Conservation (phyloP, 2,888 invertebrate genomes). For the Hanleya hanleyi region DNA sequence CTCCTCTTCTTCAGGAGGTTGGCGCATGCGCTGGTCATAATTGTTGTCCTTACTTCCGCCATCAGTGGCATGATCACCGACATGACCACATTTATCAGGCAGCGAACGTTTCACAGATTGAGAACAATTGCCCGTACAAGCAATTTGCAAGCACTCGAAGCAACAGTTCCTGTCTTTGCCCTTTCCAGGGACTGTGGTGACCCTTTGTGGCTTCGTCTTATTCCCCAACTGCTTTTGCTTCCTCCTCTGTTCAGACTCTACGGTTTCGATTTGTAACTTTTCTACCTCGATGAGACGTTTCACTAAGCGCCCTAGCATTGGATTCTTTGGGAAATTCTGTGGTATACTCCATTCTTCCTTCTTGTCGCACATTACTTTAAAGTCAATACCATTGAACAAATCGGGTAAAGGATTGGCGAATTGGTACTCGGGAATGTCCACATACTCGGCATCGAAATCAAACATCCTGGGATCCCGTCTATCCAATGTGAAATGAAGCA, state of each 20-base stretch:
- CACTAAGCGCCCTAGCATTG: not conserved
- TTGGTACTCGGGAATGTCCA: slow-evolving; percentile 54
- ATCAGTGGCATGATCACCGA: not conserved
- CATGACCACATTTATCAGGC: not conserved
- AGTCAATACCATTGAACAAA: slow-evolving; percentile 47
- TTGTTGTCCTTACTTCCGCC: slow-evolving; percentile 35
- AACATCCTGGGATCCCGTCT: slow-evolving; percentile 57
- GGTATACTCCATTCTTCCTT: slow-evolving; percentile 53
- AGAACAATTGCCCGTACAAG: slow-evolving; percentile 65
- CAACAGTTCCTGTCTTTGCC: slow-evolving; percentile 58
- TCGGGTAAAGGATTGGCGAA: slow-evolving; percentile 55
- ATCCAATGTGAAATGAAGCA: slow-evolving; percentile 55
- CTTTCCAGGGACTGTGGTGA: not conserved
- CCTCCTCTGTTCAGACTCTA: slow-evolving; percentile 42
- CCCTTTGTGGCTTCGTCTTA: slow-evolving; percentile 34
- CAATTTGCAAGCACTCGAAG: slow-evolving; percentile 56
- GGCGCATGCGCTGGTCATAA: slow-evolving; percentile 54
- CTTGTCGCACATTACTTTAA: slow-evolving; percentile 46
- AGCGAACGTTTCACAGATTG: slow-evolving; percentile 51
- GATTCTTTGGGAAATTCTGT: slow-evolving; percentile 30
- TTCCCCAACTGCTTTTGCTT: slow-evolving; percentile 44
- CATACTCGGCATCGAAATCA: slow-evolving; percentile 61
- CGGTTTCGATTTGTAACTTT: slow-evolving; percentile 54
- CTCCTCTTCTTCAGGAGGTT: slow-evolving; percentile 13
- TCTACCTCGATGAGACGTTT: slow-evolving; percentile 59